Percentiles rank a stretch among this genome's conserved stretches.
Conservation (phyloP, 2,113 vertebrate species). For the Leptocoma aspasia region DNA sequence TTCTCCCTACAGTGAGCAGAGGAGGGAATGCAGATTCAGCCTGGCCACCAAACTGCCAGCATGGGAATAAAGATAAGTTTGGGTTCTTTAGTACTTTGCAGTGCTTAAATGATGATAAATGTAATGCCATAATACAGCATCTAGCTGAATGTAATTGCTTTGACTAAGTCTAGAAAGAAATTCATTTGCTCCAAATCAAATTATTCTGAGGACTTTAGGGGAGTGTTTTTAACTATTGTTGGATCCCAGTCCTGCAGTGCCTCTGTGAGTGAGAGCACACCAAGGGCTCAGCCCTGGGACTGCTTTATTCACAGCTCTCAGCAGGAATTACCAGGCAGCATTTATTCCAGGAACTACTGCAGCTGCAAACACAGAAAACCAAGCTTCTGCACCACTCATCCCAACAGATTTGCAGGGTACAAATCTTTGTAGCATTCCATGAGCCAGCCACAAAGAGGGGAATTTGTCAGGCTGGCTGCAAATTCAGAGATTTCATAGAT, state of each 20-base stretch:
- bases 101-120: slow-evolving; percentile 38
- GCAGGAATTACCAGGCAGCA: background rate
- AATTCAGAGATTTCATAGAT: background rate
- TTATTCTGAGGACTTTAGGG: background rate
- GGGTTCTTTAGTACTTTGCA: background rate
- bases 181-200: slow-evolving; percentile 35
- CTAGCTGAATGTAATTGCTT: slow-evolving; percentile 9
- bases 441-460: background rate
- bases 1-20: background rate
- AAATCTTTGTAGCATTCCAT: no score
- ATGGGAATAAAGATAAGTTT: slow-evolving; percentile 21
- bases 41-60: background rate
- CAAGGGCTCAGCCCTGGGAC: background rate
- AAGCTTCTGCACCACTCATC: background rate
- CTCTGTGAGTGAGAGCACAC: background rate
- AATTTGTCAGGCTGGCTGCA: background rate
- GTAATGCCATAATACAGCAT: background rate
- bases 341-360: background rate
- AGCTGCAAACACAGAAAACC: background rate
- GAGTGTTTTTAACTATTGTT: background rate
- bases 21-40: background rate
- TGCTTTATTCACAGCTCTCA: background rate
- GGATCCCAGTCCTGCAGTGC: background rate
- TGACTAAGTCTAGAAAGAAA: slow-evolving; percentile 30
- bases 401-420: background rate